Percentiles rank a stretch among this genome's conserved stretches.
Conservation (phyloP, 2,888 invertebrate species). For the Anthrax anthrax region DNA sequence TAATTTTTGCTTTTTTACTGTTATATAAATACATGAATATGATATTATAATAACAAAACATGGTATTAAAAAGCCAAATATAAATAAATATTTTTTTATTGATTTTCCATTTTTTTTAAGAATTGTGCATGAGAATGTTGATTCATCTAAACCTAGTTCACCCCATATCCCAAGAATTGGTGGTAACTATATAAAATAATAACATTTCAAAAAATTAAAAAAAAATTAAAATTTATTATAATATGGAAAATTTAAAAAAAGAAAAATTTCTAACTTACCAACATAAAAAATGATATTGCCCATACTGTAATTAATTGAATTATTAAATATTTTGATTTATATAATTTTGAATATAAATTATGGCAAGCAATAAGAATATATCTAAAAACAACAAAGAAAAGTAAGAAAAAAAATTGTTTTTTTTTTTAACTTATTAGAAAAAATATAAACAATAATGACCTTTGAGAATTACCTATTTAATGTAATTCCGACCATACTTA, state of each 20-base stretch:
- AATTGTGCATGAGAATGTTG: conserved; percentile 82
- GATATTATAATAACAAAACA: conserved; percentile 72
- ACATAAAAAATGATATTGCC: conserved; percentile 57
- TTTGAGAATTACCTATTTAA: conserved; percentile 60
- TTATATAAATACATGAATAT: conserved; percentile 74
- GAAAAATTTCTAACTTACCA: conserved; percentile 37
- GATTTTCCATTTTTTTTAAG: conserved; percentile 60
- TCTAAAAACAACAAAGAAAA: conserved; percentile 34
- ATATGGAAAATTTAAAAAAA: neutral
- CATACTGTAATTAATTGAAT: conserved; percentile 68
- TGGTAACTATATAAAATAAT: conserved; percentile 43
- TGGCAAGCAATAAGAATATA: conserved; percentile 74
- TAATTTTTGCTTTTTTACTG: conserved; percentile 56
- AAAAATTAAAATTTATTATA: neutral
- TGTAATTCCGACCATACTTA: conserved; percentile 83
- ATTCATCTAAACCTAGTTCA: conserved; percentile 58
- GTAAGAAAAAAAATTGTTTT: neutral
- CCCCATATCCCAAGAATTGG: conserved; percentile 76
- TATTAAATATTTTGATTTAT: conserved; percentile 56
- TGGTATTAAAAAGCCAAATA: conserved; percentile 70
- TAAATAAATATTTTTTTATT: conserved; percentile 71
- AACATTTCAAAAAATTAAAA: neutral
- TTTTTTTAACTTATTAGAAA: too few species aligned
- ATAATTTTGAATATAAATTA: conserved; percentile 62
- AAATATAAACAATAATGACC: too few species aligned